These are phyloP conservation scores for Pedetes capensis DNA, from an alignment of 2,113 vertebrate genomes.

Conservation along the genomic window DNA sequence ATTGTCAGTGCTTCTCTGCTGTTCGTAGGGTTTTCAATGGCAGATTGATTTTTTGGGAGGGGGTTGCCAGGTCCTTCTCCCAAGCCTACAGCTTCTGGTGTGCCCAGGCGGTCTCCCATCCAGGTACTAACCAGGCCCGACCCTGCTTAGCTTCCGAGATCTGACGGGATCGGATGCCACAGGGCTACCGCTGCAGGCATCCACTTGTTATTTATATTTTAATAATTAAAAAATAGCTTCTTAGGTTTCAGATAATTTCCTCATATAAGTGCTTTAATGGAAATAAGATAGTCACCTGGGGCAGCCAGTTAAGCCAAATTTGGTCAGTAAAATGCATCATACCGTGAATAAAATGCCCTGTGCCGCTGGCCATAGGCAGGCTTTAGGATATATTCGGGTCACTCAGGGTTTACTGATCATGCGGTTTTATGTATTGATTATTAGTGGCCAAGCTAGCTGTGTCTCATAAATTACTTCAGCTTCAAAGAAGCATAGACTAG, in stretches of 20 bases:
- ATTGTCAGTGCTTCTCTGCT: no score
- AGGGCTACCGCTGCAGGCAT: no score
- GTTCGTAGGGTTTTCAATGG: no score
- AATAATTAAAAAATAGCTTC: slow-evolving; percentile 65
- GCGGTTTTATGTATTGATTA: slow-evolving; percentile 35
- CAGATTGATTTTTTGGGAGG: no score
- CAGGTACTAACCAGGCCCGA: no score
- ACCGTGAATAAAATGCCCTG: neutral
- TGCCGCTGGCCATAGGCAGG: neutral
- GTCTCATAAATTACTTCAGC: slow-evolving; percentile 44
- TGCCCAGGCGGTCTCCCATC: no score
- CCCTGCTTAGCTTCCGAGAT: no score
- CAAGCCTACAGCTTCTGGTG: no score
- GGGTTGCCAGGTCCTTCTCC: no score
- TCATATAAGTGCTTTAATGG: slow-evolving; percentile 62
- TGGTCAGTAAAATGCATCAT: slow-evolving; percentile 36
- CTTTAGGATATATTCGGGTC: slow-evolving; percentile 52
- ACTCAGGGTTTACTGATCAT: neutral
- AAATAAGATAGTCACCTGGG: slow-evolving; percentile 65
- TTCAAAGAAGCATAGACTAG: neutral
- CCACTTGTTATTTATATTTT: slow-evolving; percentile 64
- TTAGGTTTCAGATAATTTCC: slow-evolving; percentile 66
- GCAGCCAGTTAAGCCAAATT: slow-evolving; percentile 48
- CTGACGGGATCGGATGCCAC: slow-evolving; percentile 27
- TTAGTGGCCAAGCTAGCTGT: slow-evolving; percentile 2